These are phyloP conservation scores for Subanguina moxae DNA, from an alignment of 1,140 invertebrate genomes.

Conservation along the genomic window DNA sequence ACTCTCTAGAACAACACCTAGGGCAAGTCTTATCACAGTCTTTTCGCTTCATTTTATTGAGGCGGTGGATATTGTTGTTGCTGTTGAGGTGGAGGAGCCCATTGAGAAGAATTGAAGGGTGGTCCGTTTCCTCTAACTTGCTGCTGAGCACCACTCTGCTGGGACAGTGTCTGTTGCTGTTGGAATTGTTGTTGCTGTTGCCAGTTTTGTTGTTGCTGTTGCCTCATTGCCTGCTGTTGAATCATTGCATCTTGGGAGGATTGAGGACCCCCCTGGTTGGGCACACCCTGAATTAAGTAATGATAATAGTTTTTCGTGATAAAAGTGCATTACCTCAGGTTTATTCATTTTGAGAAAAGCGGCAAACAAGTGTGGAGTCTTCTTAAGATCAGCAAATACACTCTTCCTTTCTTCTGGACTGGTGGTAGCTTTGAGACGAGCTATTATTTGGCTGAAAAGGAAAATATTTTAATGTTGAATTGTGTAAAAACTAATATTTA, in stretches of 20 bases:
- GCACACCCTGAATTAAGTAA: background rate
- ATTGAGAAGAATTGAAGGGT: background rate
- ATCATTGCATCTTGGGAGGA: slow-evolving; percentile 2
- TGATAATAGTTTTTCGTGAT: background rate
- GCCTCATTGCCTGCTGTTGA: slow-evolving; percentile 3
- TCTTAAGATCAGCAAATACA: slow-evolving; percentile 40
- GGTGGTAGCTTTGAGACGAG: slow-evolving; percentile 3
- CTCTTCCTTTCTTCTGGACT: slow-evolving; percentile 8
- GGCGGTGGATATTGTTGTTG: background rate
- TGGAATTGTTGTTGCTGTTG: slow-evolving; percentile 1
- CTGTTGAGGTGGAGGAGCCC: slow-evolving; percentile 2
- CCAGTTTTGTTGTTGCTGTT: background rate
- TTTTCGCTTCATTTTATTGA: background rate
- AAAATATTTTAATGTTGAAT: too few relatives aligned
- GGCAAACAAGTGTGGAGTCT: slow-evolving; percentile 46
- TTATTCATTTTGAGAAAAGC: slow-evolving; percentile 42
- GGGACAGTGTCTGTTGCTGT: background rate
- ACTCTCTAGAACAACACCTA: too few relatives aligned
- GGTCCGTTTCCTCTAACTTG: background rate
- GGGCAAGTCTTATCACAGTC: too few relatives aligned
- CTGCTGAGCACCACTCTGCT: background rate
- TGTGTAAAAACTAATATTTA: too few relatives aligned
- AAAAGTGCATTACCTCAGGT: background rate
- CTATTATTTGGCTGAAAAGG: background rate
- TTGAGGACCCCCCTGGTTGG: background rate